A percentile compares a stretch with the other conserved stretches of the same genome.
phyloP scores from a whole-genome alignment of 37 sponge, comb jelly and placozoan species.

The Ianthella basta region DNA sequence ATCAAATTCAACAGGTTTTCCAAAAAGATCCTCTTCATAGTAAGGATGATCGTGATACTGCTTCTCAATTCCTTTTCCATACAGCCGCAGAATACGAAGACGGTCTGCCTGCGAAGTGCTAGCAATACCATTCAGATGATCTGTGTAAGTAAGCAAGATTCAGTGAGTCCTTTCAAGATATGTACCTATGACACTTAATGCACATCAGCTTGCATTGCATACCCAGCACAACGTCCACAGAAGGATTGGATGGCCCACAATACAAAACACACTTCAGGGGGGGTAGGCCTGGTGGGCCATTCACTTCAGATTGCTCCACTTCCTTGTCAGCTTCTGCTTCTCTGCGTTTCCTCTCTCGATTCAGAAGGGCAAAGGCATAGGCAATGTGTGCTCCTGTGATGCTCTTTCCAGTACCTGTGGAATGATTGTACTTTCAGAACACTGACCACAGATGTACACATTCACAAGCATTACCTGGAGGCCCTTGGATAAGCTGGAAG shows the following conservation, averaged over 20 bases:
- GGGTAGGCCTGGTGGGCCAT: neutral
- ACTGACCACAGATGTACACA: no score
- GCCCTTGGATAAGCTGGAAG: constrained; percentile 79
- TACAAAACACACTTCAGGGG: constrained; percentile 38
- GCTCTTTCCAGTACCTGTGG: constrained; percentile 63
- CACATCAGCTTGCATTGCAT: neutral
- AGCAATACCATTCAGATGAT: no score
- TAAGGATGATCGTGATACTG: constrained; percentile 22
- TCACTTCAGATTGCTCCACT: neutral
- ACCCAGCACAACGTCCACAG: constrained; percentile 59
- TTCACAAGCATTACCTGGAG: constrained; percentile 59
- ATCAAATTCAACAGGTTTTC: no score
- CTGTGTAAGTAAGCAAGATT: no score
- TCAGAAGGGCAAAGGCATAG: constrained; percentile 31
- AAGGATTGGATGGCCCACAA: constrained; percentile 51
- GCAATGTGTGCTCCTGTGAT: constrained; percentile 51
- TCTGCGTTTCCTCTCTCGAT: neutral
- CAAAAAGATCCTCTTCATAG: neutral
- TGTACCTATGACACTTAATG: no score
- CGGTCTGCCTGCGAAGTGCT: no score
- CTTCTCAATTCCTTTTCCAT: constrained; percentile 31
- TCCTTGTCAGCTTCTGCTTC: neutral
- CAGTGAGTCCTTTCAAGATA: no score
- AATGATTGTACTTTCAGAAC: no score
- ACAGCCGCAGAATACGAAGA: constrained; percentile 19